Conservation (phyloP, 2,113 vertebrate species). For the Monarcha castaneiventris region DNA sequence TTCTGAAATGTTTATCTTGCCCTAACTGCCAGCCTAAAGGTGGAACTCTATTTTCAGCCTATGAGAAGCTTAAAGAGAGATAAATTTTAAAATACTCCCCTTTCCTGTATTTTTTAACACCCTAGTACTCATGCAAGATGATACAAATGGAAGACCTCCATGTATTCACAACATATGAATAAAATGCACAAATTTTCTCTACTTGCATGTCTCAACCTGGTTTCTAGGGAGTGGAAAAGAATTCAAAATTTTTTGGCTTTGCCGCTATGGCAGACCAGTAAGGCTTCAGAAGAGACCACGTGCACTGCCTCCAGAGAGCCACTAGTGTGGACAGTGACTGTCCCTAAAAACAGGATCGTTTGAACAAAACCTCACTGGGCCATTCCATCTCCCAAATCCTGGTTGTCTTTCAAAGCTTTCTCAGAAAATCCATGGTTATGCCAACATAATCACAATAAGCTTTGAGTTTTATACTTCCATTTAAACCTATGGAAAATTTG, state of each 20-base stretch:
- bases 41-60: not conserved
- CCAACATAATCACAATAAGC: not conserved
- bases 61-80: not conserved
- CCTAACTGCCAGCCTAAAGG: not conserved
- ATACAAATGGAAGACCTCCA: not conserved
- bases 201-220: not conserved
- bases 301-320: not conserved
- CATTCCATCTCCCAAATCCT: not conserved
- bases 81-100: not conserved
- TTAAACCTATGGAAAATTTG: not conserved
- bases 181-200: not conserved
- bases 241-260: not conserved
- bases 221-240: not conserved
- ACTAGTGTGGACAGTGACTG: not conserved
- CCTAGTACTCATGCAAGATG: not conserved
- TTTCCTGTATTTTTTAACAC: not conserved
- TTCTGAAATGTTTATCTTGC: slow-evolving; percentile 16
- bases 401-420: not conserved
- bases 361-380: not conserved
- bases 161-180: not conserved
- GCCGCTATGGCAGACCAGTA: not conserved
- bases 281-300: not conserved
- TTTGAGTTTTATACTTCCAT: not conserved
- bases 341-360: not conserved
- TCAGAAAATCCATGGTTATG: not conserved